A percentile compares a stretch with the other conserved stretches of the same genome.
phyloP scores from a whole-genome alignment of 2,797 vertebrate genomes.

The Lacerta bilineata region DNA sequence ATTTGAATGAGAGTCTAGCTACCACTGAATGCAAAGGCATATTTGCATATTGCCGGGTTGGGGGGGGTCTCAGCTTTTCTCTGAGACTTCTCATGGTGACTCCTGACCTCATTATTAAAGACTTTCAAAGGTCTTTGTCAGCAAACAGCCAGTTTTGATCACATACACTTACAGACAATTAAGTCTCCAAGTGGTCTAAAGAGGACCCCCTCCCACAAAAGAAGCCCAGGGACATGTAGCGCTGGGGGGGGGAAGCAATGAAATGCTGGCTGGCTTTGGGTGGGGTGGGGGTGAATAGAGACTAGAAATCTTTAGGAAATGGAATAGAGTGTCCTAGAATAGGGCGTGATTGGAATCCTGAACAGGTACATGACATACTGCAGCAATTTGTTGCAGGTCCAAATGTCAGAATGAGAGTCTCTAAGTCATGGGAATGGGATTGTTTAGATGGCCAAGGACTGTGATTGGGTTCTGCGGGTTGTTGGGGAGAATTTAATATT shows the following conservation, averaged over 20 bases:
- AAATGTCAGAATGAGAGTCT: neutral
- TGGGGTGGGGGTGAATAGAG: too few species aligned
- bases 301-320: too few species aligned
- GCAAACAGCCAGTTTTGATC: slow-evolving; percentile 56
- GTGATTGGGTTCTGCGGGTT: too few species aligned
- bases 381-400: neutral
- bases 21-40: slow-evolving; percentile 37
- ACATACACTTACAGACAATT: slow-evolving; percentile 15
- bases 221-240: neutral
- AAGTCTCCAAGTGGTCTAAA: slow-evolving; percentile 2
- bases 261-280: neutral
- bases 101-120: slow-evolving; percentile 62
- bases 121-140: slow-evolving; percentile 54
- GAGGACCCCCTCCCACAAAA: too few species aligned
- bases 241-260: neutral
- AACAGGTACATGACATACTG: neutral
- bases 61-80: slow-evolving; percentile 61
- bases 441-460: too few species aligned
- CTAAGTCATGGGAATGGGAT: too few species aligned
- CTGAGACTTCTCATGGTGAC: slow-evolving; percentile 60
- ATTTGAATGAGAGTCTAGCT: neutral
- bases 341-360: neutral
- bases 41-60: slow-evolving; percentile 40
- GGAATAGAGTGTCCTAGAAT: neutral
- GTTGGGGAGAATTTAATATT: too few species aligned